phyloP scores from a whole-genome alignment of 2,113 vertebrate species.

The Rhinichthys klamathensis region DNA sequence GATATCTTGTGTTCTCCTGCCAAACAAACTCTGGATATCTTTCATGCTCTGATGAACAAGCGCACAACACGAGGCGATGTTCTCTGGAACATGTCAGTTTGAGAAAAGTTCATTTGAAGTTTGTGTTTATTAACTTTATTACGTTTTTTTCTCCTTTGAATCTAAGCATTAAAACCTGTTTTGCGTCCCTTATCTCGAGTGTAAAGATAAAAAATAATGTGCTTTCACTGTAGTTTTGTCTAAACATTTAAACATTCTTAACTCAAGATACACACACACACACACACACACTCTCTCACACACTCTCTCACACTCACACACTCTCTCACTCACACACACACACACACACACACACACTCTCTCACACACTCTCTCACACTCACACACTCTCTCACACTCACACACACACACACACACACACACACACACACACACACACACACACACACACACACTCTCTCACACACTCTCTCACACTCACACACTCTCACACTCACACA shows the following conservation, averaged over 20 bases:
- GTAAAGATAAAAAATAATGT: too few species aligned
- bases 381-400: background rate
- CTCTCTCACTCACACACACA: too few species aligned
- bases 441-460: too few species aligned
- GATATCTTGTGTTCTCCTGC: background rate
- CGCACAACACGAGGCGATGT: background rate
- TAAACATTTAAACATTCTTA: too few species aligned
- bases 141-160: background rate
- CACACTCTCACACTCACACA: accelerated
- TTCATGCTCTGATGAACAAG: background rate
- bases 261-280: too few species aligned
- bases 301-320: too few species aligned
- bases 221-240: too few species aligned
- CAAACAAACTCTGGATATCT: background rate
- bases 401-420: background rate
- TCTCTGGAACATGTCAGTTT: background rate
- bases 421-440: background rate
- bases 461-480: background rate
- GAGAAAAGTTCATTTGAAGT: background rate
- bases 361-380: too few species aligned
- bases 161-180: background rate
- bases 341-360: too few species aligned
- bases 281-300: too few species aligned
- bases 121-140: background rate
- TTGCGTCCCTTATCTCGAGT: too few species aligned